Evolutionary conservation across 30 jellyfish, hydroid and myxozoan genomes (phyloP).

Genomic region (Hydractinia symbiolongicarpus): DNA sequence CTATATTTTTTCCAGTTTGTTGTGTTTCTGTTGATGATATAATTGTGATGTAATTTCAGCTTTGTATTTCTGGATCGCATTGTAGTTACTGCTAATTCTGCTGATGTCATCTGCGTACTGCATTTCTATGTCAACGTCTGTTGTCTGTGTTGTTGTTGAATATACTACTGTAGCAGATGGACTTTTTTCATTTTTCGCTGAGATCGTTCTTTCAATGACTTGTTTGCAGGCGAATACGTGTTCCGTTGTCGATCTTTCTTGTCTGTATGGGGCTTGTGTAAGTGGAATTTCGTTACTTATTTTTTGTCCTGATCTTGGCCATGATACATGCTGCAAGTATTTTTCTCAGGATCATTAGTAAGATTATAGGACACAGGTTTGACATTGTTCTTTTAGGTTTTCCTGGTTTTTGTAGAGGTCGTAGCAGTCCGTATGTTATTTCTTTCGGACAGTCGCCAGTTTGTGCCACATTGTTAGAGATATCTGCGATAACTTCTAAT

Average conservation of each 20-base stretch:
- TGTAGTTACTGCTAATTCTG: conserved; percentile 40
- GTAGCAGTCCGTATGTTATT: conserved; percentile 16
- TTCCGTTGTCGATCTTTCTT: too few species aligned
- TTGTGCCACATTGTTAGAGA: conserved; percentile 5
- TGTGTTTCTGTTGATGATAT: conserved; percentile 16
- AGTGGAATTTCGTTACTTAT: too few species aligned
- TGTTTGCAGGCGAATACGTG: too few species aligned
- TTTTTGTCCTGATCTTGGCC: not conserved
- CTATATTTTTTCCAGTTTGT: not conserved
- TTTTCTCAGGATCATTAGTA: conserved; percentile 25
- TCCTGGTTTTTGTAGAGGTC: conserved; percentile 39
- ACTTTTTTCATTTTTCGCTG: too few species aligned
- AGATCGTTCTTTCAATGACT: too few species aligned
- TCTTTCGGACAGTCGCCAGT: conserved; percentile 15
- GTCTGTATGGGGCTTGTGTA: too few species aligned
- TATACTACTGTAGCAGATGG: not conserved
- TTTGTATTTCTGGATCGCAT: conserved; percentile 38
- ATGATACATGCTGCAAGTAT: conserved; percentile 25
- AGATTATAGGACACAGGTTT: conserved; percentile 29
- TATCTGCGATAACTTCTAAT: not conserved
- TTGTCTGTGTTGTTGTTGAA: not conserved
- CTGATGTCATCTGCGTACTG: conserved; percentile 65
- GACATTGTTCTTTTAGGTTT: conserved; percentile 32
- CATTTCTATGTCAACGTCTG: conserved; percentile 28
- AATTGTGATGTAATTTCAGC: conserved; percentile 26